phyloP scores from a whole-genome alignment of 2,888 invertebrate species.

The Rhynchonema sp. region DNA sequence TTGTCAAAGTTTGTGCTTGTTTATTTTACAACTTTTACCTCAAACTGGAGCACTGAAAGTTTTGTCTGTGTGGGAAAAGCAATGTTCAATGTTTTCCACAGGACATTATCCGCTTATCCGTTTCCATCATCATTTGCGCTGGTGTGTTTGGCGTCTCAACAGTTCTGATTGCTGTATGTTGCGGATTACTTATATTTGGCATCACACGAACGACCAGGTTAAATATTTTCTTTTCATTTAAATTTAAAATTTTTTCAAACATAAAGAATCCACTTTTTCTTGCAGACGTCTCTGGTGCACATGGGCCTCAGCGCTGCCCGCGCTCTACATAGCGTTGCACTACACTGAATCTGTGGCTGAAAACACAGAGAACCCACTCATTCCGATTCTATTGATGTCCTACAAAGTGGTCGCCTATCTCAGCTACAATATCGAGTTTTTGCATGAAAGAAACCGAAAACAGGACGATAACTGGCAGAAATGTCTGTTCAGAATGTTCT shows the following conservation, averaged over 20 bases:
- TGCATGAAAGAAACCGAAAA: neutral
- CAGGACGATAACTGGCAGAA: slow-evolving; percentile 11
- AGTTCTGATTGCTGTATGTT: neutral
- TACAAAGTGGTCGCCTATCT: slow-evolving; percentile 29
- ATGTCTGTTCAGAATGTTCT: slow-evolving; percentile 23
- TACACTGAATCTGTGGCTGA: neutral
- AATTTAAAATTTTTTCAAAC: neutral
- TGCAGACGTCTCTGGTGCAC: slow-evolving; percentile 10
- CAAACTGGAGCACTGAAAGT: too few relatives aligned
- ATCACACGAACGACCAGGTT: neutral
- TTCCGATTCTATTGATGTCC: slow-evolving; percentile 28
- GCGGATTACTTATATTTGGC: neutral
- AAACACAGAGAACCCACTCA: slow-evolving; percentile 18
- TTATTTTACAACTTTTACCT: too few relatives aligned
- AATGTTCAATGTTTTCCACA: too few relatives aligned
- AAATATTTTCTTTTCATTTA: neutral
- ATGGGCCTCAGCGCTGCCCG: slow-evolving; percentile 21
- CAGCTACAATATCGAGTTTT: slow-evolving; percentile 23
- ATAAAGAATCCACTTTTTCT: neutral
- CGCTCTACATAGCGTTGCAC: slow-evolving; percentile 21
- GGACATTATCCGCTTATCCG: neutral
- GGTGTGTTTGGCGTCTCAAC: neutral
- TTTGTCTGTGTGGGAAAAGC: too few relatives aligned
- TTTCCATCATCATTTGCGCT: neutral
- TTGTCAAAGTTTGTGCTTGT: too few relatives aligned